Conservation (phyloP, 2,888 invertebrate genomes). For the Isotomurus palustris region DNA sequence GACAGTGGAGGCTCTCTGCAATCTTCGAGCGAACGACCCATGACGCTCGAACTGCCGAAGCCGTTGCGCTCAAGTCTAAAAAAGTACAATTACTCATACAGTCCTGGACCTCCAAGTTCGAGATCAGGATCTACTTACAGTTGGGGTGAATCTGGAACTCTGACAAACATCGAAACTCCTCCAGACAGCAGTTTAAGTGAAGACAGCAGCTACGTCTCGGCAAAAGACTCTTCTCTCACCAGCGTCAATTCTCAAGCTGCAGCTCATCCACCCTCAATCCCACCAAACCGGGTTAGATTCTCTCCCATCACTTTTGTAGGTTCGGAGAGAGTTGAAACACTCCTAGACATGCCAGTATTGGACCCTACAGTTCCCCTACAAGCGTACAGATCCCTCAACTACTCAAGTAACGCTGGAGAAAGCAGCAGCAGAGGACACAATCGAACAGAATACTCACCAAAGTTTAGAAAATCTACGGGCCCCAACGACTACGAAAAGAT, state of each 20-base stretch:
- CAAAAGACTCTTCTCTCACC: slow-evolving; percentile 63
- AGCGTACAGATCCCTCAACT: slow-evolving; percentile 47
- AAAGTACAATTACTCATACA: slow-evolving; percentile 58
- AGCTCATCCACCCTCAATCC: too few species aligned
- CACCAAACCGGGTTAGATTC: slow-evolving; percentile 69
- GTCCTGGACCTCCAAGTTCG: slow-evolving; percentile 43
- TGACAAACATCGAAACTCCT: slow-evolving; percentile 72
- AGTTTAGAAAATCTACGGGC: slow-evolving; percentile 29
- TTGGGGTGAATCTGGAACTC: slow-evolving; percentile 64
- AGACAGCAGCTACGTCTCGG: slow-evolving; percentile 83
- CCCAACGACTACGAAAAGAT: slow-evolving; percentile 44
- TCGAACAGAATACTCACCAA: slow-evolving; percentile 34
- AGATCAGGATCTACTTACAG: slow-evolving; percentile 47
- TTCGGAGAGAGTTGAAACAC: slow-evolving; percentile 50
- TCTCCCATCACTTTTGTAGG: slow-evolving; percentile 62
- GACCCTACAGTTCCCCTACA: slow-evolving; percentile 57
- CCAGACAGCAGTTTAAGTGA: slow-evolving; percentile 81
- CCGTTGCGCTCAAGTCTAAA: slow-evolving; percentile 75
- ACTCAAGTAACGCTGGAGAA: slow-evolving; percentile 16
- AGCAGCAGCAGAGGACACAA: slow-evolving; percentile 15
- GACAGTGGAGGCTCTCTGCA: neutral
- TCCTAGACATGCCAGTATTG: slow-evolving; percentile 60
- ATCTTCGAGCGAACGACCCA: slow-evolving; percentile 54
- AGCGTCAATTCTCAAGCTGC: slow-evolving; percentile 48
- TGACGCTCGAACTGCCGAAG: slow-evolving; percentile 58